phyloP scores from a whole-genome alignment of 2,797 vertebrate species.

The Lepidocolaptes lacrymiger region DNA sequence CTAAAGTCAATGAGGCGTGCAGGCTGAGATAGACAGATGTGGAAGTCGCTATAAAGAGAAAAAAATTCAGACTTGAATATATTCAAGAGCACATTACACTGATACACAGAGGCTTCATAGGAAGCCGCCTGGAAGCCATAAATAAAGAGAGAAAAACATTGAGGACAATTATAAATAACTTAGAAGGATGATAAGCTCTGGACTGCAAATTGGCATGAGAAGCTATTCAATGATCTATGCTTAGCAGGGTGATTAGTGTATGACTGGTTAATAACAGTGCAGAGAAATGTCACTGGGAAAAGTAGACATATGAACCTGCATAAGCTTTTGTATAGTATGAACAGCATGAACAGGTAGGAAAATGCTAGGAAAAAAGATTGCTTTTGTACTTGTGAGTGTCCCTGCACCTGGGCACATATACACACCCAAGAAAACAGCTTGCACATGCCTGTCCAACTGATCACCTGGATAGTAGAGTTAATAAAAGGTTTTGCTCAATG shows the following conservation, averaged over 20 bases:
- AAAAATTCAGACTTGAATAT: background rate
- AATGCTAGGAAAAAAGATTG: background rate
- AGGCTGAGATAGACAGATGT: background rate
- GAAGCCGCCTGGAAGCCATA: slow-evolving; percentile 27
- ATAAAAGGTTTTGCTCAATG: background rate
- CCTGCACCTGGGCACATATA: background rate
- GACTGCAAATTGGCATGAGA: slow-evolving; percentile 40
- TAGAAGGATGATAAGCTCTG: slow-evolving; percentile 43
- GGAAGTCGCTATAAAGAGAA: background rate
- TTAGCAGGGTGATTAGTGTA: slow-evolving; percentile 39
- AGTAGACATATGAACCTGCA: background rate
- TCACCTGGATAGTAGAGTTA: background rate
- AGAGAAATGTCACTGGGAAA: slow-evolving; percentile 9
- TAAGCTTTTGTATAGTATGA: background rate
- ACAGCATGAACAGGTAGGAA: background rate
- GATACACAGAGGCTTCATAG: background rate
- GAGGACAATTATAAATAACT: slow-evolving; percentile 55
- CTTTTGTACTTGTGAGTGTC: background rate
- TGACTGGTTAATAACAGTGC: slow-evolving; percentile 49
- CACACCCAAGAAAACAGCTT: background rate
- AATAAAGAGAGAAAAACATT: slow-evolving; percentile 37
- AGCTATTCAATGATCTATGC: slow-evolving; percentile 48
- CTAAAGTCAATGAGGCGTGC: background rate
- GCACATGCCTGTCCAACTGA: background rate
- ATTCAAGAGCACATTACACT: slow-evolving; percentile 3